Percentiles rank a stretch among this genome's conserved stretches.
These are phyloP conservation scores for Proales similis DNA, from an alignment of 1,140 invertebrate genomes.

Conservation along the genomic window DNA sequence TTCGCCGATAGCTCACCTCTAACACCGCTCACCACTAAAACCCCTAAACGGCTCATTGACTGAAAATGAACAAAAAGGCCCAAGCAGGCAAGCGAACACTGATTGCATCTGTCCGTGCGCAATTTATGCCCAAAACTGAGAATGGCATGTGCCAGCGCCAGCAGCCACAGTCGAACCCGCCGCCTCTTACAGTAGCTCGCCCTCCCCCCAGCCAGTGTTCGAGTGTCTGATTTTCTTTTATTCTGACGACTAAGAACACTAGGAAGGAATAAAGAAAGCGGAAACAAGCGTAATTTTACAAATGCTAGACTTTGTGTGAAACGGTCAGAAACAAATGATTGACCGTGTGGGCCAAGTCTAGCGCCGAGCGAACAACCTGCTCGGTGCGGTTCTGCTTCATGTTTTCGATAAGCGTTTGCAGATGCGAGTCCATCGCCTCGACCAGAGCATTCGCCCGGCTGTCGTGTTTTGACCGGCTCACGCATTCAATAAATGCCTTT, in stretches of 20 bases:
- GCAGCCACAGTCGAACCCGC: no score
- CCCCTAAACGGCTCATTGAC: no score
- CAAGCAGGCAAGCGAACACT: no score
- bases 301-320: constrained; percentile 2
- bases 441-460: constrained; percentile 1
- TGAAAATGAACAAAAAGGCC: no score
- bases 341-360: constrained; percentile 16
- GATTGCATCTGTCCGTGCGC: no score
- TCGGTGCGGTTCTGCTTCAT: constrained; percentile 28
- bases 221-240: no score
- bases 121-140: no score
- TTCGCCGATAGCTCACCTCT: no score
- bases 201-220: no score
- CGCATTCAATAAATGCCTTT: constrained; percentile 8
- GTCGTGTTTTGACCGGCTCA: not conserved
- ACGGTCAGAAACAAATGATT: constrained; percentile 24
- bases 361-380: not conserved
- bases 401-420: constrained; percentile 21
- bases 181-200: no score
- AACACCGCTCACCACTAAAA: no score
- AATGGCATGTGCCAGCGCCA: no score
- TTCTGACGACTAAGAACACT: not conserved
- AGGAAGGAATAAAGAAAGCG: constrained; percentile 28
- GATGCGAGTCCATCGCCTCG: constrained; percentile 15
- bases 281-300: constrained; percentile 26